Base-by-base conservation (phyloP, 2,113 vertebrate species). In the Sula dactylatra region DNA sequence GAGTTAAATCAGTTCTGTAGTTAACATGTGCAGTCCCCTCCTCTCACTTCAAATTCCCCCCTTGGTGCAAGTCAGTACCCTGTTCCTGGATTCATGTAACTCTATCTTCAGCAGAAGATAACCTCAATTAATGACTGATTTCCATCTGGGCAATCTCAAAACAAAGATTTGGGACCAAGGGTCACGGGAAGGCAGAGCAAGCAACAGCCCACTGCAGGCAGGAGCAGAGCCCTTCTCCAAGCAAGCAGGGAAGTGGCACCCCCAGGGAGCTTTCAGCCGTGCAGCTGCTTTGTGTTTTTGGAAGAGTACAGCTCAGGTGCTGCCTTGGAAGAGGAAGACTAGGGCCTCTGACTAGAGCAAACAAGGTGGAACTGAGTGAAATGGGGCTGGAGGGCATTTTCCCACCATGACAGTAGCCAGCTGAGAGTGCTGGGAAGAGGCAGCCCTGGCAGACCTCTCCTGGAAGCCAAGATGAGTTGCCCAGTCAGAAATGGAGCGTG, bases 161-260 rank as follows among this genome's bases (percentile, higher is more conserved):
- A 16, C 11, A 13, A 44, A 9, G 18, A 52, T 20, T 4, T 44
- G 38, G 49, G 44, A 34, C 22, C 11, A 9, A 54, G 49, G 64
- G n/a, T 8, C 0, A 0, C 24, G 45, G 65, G 25, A 61, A 47
- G 58, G 32, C 34, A 50, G 10, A 79, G 29, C 14, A 32, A n/a
- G 20, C 2, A 50, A 36, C 13, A 49, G 9, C 27, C 18, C 58
- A 25, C 1, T 0, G 0, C 20, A 29, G 58, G 24, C n/a, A 20
- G 55, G 70, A 82, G 13, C 67, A 40, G 40, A 81, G 8, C 19
- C 38, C 34, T 69, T 36, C 40, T 52, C 27, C 20, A 13, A 82
- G 36, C 18, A 12, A 11, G 3, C 0, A n/a, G 56, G 38, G 61
- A 89, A 15, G 12, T 13, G 32, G 19, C 13, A 47, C 4, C 9